Conservation (phyloP, 2,888 invertebrate genomes). For the Anthophora plumipes region DNA sequence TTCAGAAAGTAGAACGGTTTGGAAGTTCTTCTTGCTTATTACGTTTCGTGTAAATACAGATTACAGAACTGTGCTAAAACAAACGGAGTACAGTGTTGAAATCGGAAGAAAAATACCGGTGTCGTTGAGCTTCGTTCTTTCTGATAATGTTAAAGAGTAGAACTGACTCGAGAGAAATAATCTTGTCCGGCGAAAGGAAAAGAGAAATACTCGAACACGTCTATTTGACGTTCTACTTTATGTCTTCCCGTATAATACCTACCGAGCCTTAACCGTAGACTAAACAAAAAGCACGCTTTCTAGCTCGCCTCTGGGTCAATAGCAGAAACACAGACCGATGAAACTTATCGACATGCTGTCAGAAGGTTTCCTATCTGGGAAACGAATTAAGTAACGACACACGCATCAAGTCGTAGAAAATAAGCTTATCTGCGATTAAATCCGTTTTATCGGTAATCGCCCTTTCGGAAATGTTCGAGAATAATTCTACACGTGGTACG, state of each 20-base stretch:
- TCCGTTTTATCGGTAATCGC: no score
- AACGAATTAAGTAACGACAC: constrained; percentile 29
- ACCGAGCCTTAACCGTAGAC: background rate
- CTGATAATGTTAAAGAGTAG: no score
- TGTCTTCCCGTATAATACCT: background rate
- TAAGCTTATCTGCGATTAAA: background rate
- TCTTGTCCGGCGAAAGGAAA: background rate
- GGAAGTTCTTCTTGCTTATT: no score
- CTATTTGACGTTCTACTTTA: constrained; percentile 17
- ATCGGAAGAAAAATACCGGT: no score
- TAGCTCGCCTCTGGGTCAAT: background rate
- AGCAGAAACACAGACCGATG: constrained; percentile 20
- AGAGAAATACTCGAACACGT: constrained; percentile 15
- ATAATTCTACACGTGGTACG: no score
- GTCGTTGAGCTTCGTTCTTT: no score
- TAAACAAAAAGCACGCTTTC: constrained; percentile 22
- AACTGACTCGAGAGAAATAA: background rate
- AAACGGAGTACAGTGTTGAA: no score
- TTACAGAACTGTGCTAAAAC: no score
- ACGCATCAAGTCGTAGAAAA: no score
- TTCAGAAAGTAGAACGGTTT: no score
- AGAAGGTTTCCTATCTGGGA: constrained; percentile 47
- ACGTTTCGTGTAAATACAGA: no score
- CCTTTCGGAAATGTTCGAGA: background rate
- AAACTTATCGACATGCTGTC: constrained; percentile 31